Evolutionary conservation across 23 tunicate species (phyloP).

Genomic region (Aplidium turbinatum): DNA sequence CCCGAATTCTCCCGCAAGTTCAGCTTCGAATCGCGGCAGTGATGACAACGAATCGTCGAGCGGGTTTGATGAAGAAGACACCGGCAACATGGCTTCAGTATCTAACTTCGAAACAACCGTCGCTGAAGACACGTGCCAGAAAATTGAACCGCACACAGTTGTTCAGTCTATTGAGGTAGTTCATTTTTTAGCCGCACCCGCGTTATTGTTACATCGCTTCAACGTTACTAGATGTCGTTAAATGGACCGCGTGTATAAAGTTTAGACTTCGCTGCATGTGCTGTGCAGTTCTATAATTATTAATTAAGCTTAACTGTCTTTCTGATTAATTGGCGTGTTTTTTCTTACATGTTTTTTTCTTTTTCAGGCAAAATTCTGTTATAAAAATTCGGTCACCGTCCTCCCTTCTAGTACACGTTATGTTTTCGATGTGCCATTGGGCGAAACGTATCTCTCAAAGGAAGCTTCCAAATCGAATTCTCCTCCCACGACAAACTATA

Average conservation of each 20-base stretch:
- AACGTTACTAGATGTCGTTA: neutral
- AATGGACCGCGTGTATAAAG: no score
- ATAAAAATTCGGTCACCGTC: no score
- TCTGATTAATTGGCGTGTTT: no score
- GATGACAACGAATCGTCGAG: slow-evolving; percentile 66
- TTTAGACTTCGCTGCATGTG: no score
- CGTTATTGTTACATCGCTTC: neutral
- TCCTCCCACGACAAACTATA: no score
- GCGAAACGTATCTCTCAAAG: neutral
- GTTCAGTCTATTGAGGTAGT: slow-evolving; percentile 38
- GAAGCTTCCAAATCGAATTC: neutral
- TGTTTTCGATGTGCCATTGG: slow-evolving; percentile 37
- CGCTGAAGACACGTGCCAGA: neutral
- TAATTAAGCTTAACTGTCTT: no score
- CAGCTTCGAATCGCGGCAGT: slow-evolving; percentile 25
- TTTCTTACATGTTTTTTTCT: neutral
- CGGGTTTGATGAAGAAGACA: slow-evolving; percentile 66
- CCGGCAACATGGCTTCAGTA: neutral
- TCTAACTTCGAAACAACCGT: neutral
- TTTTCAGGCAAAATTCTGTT: neutral
- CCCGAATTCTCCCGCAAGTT: slow-evolving; percentile 6
- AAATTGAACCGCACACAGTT: slow-evolving; percentile 21
- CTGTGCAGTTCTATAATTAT: no score
- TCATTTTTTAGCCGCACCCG: neutral
- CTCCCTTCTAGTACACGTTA: slow-evolving; percentile 16